Conservation (phyloP, 2,113 vertebrate species). For the Phalacrocorax carbo region DNA sequence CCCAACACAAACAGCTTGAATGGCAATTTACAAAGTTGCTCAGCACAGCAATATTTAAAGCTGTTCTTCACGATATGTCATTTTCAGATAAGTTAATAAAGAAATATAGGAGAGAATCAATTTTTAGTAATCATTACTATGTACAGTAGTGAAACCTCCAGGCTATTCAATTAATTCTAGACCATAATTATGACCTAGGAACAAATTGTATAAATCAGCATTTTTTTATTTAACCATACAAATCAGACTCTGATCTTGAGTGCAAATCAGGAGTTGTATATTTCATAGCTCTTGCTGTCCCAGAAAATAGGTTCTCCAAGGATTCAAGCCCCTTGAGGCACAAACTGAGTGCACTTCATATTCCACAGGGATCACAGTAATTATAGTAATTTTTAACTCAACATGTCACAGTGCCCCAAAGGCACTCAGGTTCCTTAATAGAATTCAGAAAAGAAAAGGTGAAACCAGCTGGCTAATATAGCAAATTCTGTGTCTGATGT, state of each 20-base stretch:
- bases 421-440: background rate
- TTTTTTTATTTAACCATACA: constrained; percentile 67
- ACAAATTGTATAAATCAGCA: constrained; percentile 67
- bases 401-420: constrained; percentile 43
- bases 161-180: constrained; percentile 76
- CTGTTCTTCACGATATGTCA: constrained; percentile 69
- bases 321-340: constrained; percentile 32
- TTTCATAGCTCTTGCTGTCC: background rate
- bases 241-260: constrained; percentile 19
- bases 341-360: constrained; percentile 37
- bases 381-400: constrained; percentile 60
- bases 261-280: constrained; percentile 5
- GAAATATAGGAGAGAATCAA: constrained; percentile 69
- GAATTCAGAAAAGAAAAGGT: background rate
- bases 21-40: constrained; percentile 71
- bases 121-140: constrained; percentile 75
- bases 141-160: constrained; percentile 69
- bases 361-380: constrained; percentile 32
- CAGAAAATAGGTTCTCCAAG: constrained; percentile 22
- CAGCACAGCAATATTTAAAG: constrained; percentile 62
- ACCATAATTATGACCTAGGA: constrained; percentile 70
- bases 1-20: constrained; percentile 52
- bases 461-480: constrained; percentile 31
- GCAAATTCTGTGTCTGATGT: background rate
- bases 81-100: constrained; percentile 76